Evolutionary conservation across 1,140 invertebrate genomes (phyloP), one percentile per base, ranked within the genome.

Genomic region (Oreohelix idahoensis): DNA sequence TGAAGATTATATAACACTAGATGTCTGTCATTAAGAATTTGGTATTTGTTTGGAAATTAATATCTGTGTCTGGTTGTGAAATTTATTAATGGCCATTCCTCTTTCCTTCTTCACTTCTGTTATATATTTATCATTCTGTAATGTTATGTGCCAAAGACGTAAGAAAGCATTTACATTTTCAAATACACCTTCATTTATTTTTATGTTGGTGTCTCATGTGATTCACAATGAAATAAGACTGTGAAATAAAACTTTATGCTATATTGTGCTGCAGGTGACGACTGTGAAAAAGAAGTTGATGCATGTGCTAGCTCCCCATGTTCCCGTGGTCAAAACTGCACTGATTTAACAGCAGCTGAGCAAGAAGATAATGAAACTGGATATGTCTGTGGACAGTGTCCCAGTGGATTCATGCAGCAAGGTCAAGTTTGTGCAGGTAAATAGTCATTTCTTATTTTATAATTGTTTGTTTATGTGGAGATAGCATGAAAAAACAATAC

Each of bases 201-300:
- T 13, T 26, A 53, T 53, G 13, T 53, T 53, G 26, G 26, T 53
- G 51, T 53, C 13, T 53, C 26, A 13, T 15, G 26, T 26, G 13
- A 53, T 53, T 53, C 26, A 15, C 51, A 53, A 53, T 53, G 13
- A 26, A 53, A 15, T 53, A 15, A 53, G 51, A 15, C 26, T 53
- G 51, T 26, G 51, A 15, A 15, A 15, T 53, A 26, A 15, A 13
- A 15, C 26, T 15, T 26, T 53, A 53, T 53, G n/a, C n/a, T n/a
- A n/a, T n/a, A n/a, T 66, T 45, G 42, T 58, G 10, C 26, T 71
- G 26, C 5, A 75, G 73, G 73, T 75, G 39, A 42, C 2, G 39
- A 75, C n/a, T 75, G 73, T 75, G 73, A 75, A 29, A 75, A n/a
- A 17, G 73, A 75, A 45, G 8, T 75, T 29, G 39, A 75, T 75